Evolutionary conservation across 2,888 invertebrate species (phyloP).

Genomic region (Sinhomidia bicolor): DNA sequence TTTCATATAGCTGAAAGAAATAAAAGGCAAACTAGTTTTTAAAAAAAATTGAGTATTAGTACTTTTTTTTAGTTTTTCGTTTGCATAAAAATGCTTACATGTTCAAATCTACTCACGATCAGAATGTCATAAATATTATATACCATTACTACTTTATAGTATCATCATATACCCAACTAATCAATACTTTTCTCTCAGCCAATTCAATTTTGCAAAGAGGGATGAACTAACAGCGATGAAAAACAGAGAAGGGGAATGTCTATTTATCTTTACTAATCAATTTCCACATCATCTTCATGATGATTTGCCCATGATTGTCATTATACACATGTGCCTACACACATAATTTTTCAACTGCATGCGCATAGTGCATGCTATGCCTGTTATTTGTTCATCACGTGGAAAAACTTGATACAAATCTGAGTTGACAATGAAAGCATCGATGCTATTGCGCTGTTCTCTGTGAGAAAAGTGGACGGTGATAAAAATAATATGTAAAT

Average conservation of each 20-base stretch:
- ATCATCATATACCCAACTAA: no score
- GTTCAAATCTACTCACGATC: background rate
- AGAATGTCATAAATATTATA: no score
- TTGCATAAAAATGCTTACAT: no score
- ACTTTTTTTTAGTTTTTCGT: no score
- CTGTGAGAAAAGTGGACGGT: background rate
- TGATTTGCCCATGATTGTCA: background rate
- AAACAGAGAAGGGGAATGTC: background rate
- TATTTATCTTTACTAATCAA: background rate
- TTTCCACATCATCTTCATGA: conserved; percentile 4
- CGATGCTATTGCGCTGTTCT: background rate
- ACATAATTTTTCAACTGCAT: background rate
- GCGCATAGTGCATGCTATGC: background rate
- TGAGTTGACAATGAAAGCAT: background rate
- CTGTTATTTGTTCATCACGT: conserved; percentile 13
- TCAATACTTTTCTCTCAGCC: background rate
- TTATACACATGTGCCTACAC: background rate
- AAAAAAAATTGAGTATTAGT: no score
- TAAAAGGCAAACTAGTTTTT: no score
- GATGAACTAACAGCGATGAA: no score
- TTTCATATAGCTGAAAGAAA: no score
- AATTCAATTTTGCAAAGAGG: no score
- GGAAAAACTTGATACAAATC: conserved; percentile 2
- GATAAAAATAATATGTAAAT: no score
- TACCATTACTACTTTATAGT: no score